Evolutionary conservation across 2,888 invertebrate species (phyloP).

Genomic region (Drosophila falleni): DNA sequence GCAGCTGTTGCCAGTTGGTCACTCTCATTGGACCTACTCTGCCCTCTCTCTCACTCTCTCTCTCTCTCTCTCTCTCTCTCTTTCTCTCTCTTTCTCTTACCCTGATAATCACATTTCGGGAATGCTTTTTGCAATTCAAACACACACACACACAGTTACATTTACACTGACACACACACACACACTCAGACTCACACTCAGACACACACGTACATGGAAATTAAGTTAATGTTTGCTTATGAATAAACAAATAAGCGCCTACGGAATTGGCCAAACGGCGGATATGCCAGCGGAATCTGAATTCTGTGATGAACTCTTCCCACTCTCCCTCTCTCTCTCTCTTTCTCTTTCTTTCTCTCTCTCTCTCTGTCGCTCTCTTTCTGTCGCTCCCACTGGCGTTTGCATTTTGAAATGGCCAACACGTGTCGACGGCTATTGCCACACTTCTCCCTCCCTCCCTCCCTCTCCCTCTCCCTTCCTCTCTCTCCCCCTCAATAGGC

Average conservation of each 20-base stretch:
- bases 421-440: conserved; percentile 64
- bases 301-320: conserved; percentile 63
- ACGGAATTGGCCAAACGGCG: conserved; percentile 54
- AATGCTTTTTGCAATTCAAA: conserved; percentile 68
- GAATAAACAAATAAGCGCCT: conserved; percentile 84
- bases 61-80: neutral
- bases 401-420: conserved; percentile 82
- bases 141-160: conserved; percentile 15
- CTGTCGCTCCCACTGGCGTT: conserved; percentile 54
- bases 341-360: neutral
- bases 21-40: conserved; percentile 30
- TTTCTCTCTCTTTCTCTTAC: conserved; percentile 4
- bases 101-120: conserved; percentile 78
- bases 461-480: neutral
- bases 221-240: conserved; percentile 85
- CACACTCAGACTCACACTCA: conserved; percentile 15
- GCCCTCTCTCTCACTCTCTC: neutral
- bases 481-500: conserved; percentile 11
- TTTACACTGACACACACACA: conserved; percentile 19
- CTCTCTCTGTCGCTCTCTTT: neutral
- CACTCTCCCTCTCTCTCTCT: neutral
- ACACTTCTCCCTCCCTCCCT: neutral
- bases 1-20: conserved; percentile 66
- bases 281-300: conserved; percentile 36
- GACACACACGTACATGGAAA: conserved; percentile 66